A percentile compares a stretch with the other conserved stretches of the same genome.
phyloP scores from a whole-genome alignment of 92 coral and sea anemone species.

The Diadumene lineata region DNA sequence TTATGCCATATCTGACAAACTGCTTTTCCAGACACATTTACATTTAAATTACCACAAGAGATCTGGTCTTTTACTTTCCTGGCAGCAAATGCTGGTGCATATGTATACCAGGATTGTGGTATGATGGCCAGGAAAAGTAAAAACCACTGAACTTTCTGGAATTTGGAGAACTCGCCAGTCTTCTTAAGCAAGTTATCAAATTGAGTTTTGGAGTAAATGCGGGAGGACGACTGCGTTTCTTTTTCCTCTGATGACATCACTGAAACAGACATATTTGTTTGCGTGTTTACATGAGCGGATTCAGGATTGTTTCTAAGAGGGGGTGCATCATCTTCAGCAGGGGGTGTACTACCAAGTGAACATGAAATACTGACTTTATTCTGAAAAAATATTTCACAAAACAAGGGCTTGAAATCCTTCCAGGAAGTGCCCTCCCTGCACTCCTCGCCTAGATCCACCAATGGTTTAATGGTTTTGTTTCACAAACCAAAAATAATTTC shows the following conservation, averaged over 20 bases:
- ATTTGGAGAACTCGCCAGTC: constrained; percentile 85
- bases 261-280: too few relatives aligned
- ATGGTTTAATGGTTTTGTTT: too few relatives aligned
- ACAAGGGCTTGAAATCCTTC: too few relatives aligned
- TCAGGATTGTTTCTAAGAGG: too few relatives aligned
- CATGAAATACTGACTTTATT: too few relatives aligned
- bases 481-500: too few relatives aligned
- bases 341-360: too few relatives aligned
- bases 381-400: too few relatives aligned
- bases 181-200: constrained; percentile 72
- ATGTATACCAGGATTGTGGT: constrained; percentile 97
- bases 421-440: too few relatives aligned
- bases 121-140: constrained; percentile 77
- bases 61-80: constrained; percentile 76
- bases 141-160: constrained; percentile 90
- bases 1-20: constrained; percentile 51
- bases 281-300: too few relatives aligned
- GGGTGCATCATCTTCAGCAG: too few relatives aligned
- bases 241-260: constrained; percentile 18
- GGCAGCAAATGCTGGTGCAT: constrained; percentile 94
- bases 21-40: constrained; percentile 40
- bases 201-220: constrained; percentile 67
- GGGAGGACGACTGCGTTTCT: constrained; percentile 19
- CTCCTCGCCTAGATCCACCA: too few relatives aligned
- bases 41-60: constrained; percentile 54